Percentiles rank a stretch among this genome's conserved stretches.
These are phyloP conservation scores for Melanotaenia trifasciata DNA, from an alignment of 2,797 vertebrate species.

Conservation along the genomic window DNA sequence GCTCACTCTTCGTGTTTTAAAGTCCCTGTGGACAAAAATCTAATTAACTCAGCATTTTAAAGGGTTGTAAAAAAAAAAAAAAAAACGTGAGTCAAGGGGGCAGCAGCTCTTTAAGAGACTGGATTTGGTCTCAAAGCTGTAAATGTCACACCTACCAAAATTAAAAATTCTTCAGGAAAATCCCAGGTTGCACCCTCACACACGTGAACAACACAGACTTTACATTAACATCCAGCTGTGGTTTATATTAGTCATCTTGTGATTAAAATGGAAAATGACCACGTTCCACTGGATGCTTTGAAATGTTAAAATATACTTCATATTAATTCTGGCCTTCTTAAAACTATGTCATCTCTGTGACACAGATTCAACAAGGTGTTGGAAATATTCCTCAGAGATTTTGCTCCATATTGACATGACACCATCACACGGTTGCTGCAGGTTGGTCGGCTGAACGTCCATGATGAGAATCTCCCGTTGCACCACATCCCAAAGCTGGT, in stretches of 20 bases:
- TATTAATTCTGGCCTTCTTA: no score
- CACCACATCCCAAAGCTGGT: no score
- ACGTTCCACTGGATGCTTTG: slow-evolving; percentile 6
- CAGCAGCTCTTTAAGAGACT: slow-evolving; percentile 65
- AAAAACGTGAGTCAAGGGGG: neutral
- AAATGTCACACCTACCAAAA: slow-evolving; percentile 82
- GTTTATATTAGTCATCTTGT: slow-evolving; percentile 22
- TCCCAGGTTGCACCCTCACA: slow-evolving; percentile 22
- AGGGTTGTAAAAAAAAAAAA: slow-evolving; percentile 59
- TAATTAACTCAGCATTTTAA: slow-evolving; percentile 75
- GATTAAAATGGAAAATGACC: slow-evolving; percentile 17
- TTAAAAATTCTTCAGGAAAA: slow-evolving; percentile 78
- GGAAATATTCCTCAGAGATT: no score
- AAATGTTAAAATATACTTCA: neutral
- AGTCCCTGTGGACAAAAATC: slow-evolving; percentile 59
- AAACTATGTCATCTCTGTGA: no score
- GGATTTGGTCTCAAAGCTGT: slow-evolving; percentile 63
- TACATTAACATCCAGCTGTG: slow-evolving; percentile 14
- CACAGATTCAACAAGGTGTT: no score
- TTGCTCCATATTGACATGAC: no score
- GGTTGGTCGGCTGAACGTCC: no score
- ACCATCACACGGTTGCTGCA: no score
- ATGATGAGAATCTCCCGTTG: no score
- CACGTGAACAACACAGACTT: slow-evolving; percentile 9
- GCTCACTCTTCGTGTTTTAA: slow-evolving; percentile 57